These are phyloP conservation scores for Egretta garzetta DNA, from an alignment of 2,113 vertebrate species.

Conservation along the genomic window DNA sequence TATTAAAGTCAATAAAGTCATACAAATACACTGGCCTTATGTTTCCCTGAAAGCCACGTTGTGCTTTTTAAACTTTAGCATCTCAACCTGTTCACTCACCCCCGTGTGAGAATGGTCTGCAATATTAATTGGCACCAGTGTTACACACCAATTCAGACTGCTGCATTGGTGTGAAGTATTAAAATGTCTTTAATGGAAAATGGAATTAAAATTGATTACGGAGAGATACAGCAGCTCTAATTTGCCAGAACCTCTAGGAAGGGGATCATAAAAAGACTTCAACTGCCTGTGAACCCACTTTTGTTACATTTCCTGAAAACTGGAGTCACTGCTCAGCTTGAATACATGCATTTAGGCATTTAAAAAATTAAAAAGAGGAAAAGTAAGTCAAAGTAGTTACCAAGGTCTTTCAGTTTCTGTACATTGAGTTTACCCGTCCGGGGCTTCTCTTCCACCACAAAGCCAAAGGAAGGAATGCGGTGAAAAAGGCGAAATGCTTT, in stretches of 20 bases:
- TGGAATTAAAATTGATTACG: background rate
- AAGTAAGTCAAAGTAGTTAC: conserved; percentile 57
- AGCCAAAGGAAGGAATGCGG: conserved; percentile 91
- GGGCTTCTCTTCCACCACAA: conserved; percentile 85
- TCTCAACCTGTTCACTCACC: background rate
- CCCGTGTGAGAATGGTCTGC: background rate
- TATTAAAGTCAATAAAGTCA: background rate
- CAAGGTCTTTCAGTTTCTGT: conserved; percentile 84
- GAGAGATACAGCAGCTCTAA: background rate
- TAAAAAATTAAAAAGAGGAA: background rate
- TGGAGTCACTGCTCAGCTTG: background rate
- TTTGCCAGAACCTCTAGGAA: background rate
- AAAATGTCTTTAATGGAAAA: background rate
- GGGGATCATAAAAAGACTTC: background rate
- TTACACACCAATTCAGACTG: background rate
- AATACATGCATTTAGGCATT: too few species aligned
- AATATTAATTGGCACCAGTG: accelerated
- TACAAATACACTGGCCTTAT: accelerated
- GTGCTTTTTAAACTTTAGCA: background rate
- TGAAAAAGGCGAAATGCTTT: conserved; percentile 90
- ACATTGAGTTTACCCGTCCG: conserved; percentile 84
- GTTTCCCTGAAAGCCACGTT: accelerated
- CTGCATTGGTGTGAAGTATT: background rate
- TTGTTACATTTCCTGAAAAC: background rate
- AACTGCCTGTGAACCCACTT: background rate